Evolutionary conservation across 1,140 invertebrate genomes (phyloP), one percentile per base, ranked within the genome.

Genomic region (Nixonia krombeini): DNA sequence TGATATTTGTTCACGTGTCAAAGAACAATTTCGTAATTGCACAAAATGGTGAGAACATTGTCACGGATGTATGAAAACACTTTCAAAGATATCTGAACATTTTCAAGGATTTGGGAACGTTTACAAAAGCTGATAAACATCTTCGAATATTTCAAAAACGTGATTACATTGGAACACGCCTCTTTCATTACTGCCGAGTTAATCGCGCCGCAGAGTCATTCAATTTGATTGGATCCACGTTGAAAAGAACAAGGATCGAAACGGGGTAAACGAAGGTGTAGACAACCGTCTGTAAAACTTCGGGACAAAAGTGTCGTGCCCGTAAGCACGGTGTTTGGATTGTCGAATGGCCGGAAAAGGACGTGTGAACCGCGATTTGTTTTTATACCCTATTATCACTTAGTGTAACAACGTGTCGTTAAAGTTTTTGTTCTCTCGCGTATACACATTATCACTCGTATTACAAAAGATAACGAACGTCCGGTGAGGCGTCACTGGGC

Each of bases 261-360:
- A 42, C 9, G 1, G 2, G 38, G 21, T 45, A 8, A 29, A 28
- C n/a, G 6, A 45, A 40, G 21, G 6, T 4, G 8, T 16, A 29
- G 23, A 15, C 10, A 45, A 29, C 9, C 12, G 31, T 31, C n/a
- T 26, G 9, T 49, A 25, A 35, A 37, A 28, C 13, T 40, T 29
- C 41, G 21, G 16, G 41, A 40, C 23, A 33, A 26, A 49, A 37
- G 52, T 10, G 47, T 35, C 50, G 45, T 25, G 41, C 33, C 6
- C 6, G 21, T 21, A 3, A 21, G 21, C 21, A 21, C 21, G 2
- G 21, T 21, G 53, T 41, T 65, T 52, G 62, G 62, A 65, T 65
- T 65, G 62, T 65, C 62, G 62, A 65, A 65, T 57, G 61, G 61
- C 61, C 52, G 51, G 59, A 63, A 56, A 49, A 55, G 37, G 59